A percentile compares a stretch with the other conserved stretches of the same genome.
Evolutionary conservation across 2,888 invertebrate genomes (phyloP).

Genomic region (Agrotis segetum): DNA sequence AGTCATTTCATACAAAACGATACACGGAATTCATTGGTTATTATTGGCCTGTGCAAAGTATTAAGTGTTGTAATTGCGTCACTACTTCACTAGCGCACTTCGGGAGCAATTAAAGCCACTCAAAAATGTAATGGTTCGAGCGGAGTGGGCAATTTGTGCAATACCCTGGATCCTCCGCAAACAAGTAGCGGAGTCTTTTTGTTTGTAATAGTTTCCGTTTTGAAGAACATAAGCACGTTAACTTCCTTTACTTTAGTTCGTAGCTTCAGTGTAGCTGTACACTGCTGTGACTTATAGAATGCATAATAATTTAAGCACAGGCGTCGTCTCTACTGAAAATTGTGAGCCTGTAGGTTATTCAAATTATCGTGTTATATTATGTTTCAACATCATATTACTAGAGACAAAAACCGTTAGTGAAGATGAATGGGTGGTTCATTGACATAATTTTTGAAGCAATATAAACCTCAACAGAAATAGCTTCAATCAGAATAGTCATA

Average conservation of each 20-base stretch:
- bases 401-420: too few species aligned
- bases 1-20: too few species aligned
- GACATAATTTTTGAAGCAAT: too few species aligned
- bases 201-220: slow-evolving; percentile 14
- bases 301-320: not conserved
- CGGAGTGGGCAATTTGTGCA: slow-evolving; percentile 55
- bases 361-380: too few species aligned
- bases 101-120: slow-evolving; percentile 62
- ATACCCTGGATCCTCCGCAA: slow-evolving; percentile 7
- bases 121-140: slow-evolving; percentile 57
- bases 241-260: not conserved
- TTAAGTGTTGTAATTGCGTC: slow-evolving; percentile 37
- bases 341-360: not conserved
- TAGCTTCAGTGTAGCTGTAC: not conserved
- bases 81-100: slow-evolving; percentile 53
- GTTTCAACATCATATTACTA: too few species aligned
- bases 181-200: slow-evolving; percentile 21
- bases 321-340: not conserved
- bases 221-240: not conserved
- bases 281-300: not conserved
- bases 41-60: slow-evolving; percentile 8
- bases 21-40: slow-evolving; percentile 9
- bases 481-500: too few species aligned
- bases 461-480: too few species aligned
- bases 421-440: too few species aligned